Base-by-base conservation (phyloP, 1,140 invertebrate genomes). In the Caenorhabditis briggsae region DNA sequence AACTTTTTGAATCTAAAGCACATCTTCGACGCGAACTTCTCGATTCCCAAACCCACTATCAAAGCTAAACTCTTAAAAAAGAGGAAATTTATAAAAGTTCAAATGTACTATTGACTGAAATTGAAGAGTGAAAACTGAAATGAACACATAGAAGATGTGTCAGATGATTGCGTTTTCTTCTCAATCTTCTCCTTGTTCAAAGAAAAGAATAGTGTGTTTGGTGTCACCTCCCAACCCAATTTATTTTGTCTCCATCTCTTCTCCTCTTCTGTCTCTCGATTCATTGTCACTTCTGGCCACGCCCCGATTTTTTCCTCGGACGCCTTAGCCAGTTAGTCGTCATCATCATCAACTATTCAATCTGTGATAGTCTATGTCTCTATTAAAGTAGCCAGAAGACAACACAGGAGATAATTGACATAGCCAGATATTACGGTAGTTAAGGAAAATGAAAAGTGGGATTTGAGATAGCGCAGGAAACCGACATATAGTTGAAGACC, bases 161-260 rank as follows among this genome's bases (percentile, higher is more conserved):
- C 46, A 48, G 70, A 78, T 78, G 70, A 78, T 78, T 78, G 70
- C 46, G 46, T 78, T n/a, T 18, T 50, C 20, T 11, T 25, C 59
- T 61, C 25, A 20, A 14, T 53, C 50, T 53, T 53, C 50, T 9
- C 9, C n/a, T 14, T 65, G 23, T 33, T 65, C 61, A 65, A 65
- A 41, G n/a, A 78, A n/a, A 70, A 48, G 70, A 78, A 78, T 78
- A 50, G 46, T 78, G 70, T 78, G 33, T 33, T 33, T 33, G 43
- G 70, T 78, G 70, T 78, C 70, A 78, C 70, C 70, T 78, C 70
- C 70, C 70, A 78, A 78, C 70, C 70, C 70, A 78, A 78, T 78
- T 78, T 50, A 50, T 78, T 50, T 78, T n/a, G 70, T 78, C 70
- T 78, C 7, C 46, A 11, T 50, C 70, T 78, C 70, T 78, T 23